Evolutionary conservation across 2,113 vertebrate species (phyloP), one percentile per base, ranked within the genome.

Genomic region (Echinops telfairi): DNA sequence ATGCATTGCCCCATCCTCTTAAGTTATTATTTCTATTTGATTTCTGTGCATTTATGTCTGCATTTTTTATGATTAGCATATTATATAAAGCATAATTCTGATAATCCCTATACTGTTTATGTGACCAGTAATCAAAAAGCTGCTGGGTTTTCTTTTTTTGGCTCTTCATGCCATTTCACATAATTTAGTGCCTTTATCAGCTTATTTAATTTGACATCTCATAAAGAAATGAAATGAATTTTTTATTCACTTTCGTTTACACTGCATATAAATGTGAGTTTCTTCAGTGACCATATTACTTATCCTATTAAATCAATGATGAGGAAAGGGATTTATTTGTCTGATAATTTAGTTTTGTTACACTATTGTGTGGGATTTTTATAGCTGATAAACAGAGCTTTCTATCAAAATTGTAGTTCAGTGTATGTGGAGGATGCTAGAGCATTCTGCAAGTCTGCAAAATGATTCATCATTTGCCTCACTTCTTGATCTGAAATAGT

Each of bases 221-320:
- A 94, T 93, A 86, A 95, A 93, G 79, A 92, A 94, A 92, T 70
- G 33, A 89, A 86, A 92, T 60, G 58, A 94, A 92, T 64, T 47
- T 25, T 93, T 88, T 91, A 73, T 88, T 92, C 16, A 4, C 1
- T 93, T 86, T 89, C 86, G 96, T 93, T 95, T 91, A 43, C 38
- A 90, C 64, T 85, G 77, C 27, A 60, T 66, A 66, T 53, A 89
- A 92, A 33, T 19, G 47, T 53, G 12, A 53, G 47, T 64, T 60
- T 57, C 64, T 87, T 47, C 43, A 29, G 23, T 16, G n/a, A 17
- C 40, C 53, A 66, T 89, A 89, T 91, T 88, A 95, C 92, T 95
- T 94, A 94, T 84, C 66, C 53, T 92, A 79, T 95, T 95, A 95
- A 95, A 92, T 92, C 84, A 91, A 87, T 95, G 93, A 85, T 33